Percentiles rank a stretch among this genome's conserved stretches.
phyloP scores from a whole-genome alignment of 2,797 vertebrate genomes.

The Channa striata region DNA sequence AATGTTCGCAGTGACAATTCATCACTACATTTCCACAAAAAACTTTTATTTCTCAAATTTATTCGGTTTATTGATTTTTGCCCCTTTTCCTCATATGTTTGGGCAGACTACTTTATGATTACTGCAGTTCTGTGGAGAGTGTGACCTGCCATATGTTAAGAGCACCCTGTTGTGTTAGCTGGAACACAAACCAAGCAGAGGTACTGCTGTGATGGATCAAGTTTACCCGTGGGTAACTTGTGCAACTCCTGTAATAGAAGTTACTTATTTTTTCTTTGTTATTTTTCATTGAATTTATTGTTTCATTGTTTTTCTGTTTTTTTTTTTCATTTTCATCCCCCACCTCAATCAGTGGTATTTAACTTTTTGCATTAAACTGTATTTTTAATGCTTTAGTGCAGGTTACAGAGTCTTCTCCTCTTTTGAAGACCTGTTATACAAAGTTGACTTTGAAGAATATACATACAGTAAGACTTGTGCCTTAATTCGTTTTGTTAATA shows the following conservation, averaged over 20 bases:
- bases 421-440: neutral
- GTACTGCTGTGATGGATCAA: neutral
- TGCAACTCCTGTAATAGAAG: too few species aligned
- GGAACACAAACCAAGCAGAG: neutral
- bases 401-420: neutral
- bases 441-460: too few species aligned
- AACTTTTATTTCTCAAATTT: neutral
- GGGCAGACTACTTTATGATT: neutral
- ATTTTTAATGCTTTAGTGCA: constrained; percentile 1
- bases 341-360: neutral
- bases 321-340: neutral
- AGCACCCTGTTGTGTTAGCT: constrained; percentile 1
- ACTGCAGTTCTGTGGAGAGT: neutral
- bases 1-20: too few species aligned
- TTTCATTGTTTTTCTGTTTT: neutral
- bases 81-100: neutral
- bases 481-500: constrained; percentile 17
- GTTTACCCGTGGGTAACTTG: neutral
- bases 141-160: neutral
- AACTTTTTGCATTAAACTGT: constrained; percentile 10
- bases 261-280: neutral
- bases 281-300: too few species aligned
- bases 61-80: neutral
- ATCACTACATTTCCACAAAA: too few species aligned
- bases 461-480: neutral